Base-by-base conservation (phyloP, 2,888 invertebrate species). In the Noctua pronuba region DNA sequence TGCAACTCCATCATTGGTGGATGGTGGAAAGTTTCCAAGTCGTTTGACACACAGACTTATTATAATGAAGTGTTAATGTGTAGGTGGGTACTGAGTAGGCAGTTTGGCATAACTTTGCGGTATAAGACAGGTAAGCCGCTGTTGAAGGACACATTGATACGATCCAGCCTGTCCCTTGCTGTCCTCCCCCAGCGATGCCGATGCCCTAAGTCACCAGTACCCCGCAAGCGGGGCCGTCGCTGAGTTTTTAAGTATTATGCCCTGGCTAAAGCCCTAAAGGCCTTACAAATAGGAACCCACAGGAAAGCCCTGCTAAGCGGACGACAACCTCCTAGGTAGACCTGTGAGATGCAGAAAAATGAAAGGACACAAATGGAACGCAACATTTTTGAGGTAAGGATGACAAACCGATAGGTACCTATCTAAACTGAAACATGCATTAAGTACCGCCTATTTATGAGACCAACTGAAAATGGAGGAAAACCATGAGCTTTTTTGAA, bases 11-110 rank as follows among this genome's bases (percentile, higher is more conserved):
- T 65, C 55, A 52, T 60, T 77, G 60, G 44, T 16, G n/a, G 58
- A n/a, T 46, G 46, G n/a, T 31, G 13, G 18, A 49, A 73, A 70
- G 79, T 77, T 73, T 55, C 21, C n/a, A 73, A 77, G 69, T 77
- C 31, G 38, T 70, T 77, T 52, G 73, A 52, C 69, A 64, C 64
- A 16, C 35, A 31, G 35, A 41, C 68, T 66, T 41, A 28, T 73
- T 60, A 44, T 38, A 52, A 66, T 38, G 49, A 41, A 58, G 21
- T 58, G 55, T 35, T 44, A n/a, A 41, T 31, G 31, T 18, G 18
- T 41, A 16, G 24, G 52, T 70, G 28, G 16, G 46, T 21, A 49
- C 46, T 46, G 46, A 70, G 21, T 5, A 70, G 21, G 41, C 38
- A 66, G 28, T 58, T 58, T 58, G 28, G 7, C 28, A 28, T 10